These are phyloP conservation scores for Alloplasta piceator DNA, from an alignment of 2,888 invertebrate species.

Conservation along the genomic window DNA sequence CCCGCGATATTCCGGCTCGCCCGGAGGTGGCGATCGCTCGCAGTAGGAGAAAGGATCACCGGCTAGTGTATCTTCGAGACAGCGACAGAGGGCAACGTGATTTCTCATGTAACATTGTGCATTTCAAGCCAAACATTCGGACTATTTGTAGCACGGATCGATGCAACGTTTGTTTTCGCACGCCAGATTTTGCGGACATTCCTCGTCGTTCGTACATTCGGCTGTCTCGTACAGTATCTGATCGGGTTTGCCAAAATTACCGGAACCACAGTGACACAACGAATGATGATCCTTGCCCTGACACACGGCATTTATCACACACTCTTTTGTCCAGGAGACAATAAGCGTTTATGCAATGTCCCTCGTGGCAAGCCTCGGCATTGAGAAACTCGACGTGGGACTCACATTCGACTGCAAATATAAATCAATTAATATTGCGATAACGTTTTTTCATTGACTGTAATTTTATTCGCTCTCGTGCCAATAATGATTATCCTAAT, in stretches of 20 bases:
- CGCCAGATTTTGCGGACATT: constrained; percentile 90
- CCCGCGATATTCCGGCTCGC: constrained; percentile 88
- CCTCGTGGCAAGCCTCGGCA: constrained; percentile 92
- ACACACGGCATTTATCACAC: constrained; percentile 93
- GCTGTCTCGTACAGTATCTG: constrained; percentile 90
- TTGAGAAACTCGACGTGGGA: constrained; percentile 92
- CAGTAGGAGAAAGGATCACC: constrained; percentile 93
- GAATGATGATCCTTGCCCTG: constrained; percentile 92
- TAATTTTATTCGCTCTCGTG: neutral
- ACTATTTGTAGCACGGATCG: constrained; percentile 93
- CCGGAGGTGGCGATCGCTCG: constrained; percentile 84
- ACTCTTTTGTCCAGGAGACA: constrained; percentile 91
- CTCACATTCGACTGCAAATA: constrained; percentile 89
- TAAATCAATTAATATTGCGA: constrained; percentile 39
- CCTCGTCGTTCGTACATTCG: constrained; percentile 91
- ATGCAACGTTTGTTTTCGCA: constrained; percentile 90
- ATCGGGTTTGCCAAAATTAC: constrained; percentile 92
- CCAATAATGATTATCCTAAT: too few relatives aligned
- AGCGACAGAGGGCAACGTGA: constrained; percentile 92
- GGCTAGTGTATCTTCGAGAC: constrained; percentile 90
- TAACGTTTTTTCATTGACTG: neutral
- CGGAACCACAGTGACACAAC: constrained; percentile 91
- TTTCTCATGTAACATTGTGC: constrained; percentile 92
- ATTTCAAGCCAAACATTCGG: constrained; percentile 89
- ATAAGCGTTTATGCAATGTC: constrained; percentile 93